These are phyloP conservation scores for Gryllus bimaculatus DNA, from an alignment of 1,140 invertebrate genomes.

Conservation along the genomic window DNA sequence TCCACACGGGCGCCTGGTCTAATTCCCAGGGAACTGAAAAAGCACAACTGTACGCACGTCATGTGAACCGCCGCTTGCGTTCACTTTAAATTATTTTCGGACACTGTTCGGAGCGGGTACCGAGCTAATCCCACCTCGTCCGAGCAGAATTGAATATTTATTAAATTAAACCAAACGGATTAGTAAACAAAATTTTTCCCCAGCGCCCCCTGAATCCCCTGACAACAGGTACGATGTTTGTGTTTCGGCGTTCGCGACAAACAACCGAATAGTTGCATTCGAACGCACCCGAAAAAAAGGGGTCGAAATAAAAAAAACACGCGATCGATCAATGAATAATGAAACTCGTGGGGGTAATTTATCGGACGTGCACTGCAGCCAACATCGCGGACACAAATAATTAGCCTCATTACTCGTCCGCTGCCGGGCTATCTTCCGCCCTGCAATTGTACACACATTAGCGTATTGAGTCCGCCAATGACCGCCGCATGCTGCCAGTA, in stretches of 20 bases:
- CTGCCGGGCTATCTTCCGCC: neutral
- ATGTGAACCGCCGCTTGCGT: neutral
- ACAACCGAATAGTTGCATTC: neutral
- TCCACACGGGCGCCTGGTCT: neutral
- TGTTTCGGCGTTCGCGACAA: neutral
- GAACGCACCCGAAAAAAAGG: neutral
- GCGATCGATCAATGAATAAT: neutral
- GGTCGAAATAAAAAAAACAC: neutral
- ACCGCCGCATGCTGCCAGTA: too few relatives aligned
- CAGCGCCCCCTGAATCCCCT: neutral
- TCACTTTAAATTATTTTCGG: neutral
- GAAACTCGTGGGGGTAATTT: constrained; percentile 3
- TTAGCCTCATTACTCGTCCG: neutral
- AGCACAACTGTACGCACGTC: neutral
- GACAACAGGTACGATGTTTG: neutral
- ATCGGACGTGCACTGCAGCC: neutral
- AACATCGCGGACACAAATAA: neutral
- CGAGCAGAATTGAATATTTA: constrained; percentile 1
- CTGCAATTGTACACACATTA: neutral
- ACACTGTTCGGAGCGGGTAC: neutral
- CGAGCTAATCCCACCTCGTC: neutral
- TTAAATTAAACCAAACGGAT: neutral
- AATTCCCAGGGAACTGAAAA: neutral
- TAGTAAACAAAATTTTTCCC: constrained; percentile 1
- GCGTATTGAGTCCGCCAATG: neutral